Percentiles rank a stretch among this genome's conserved stretches.
phyloP scores from a whole-genome alignment of 2,797 vertebrate species.

The Fistularia commersonii region DNA sequence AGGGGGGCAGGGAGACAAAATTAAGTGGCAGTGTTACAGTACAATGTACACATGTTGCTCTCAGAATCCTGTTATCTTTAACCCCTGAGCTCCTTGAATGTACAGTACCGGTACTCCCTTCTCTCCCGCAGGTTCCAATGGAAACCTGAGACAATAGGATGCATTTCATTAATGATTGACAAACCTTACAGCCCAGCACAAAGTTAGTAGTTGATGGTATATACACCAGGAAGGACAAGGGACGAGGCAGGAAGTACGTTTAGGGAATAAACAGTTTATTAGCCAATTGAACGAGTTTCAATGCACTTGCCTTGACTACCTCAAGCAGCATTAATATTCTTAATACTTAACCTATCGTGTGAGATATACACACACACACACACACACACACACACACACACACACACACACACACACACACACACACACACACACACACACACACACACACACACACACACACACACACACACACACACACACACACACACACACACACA shows the following conservation, averaged over 20 bases:
- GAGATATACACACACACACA: no score
- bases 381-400: slow-evolving; percentile 10
- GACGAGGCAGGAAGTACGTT: slow-evolving; percentile 1
- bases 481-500: slow-evolving; percentile 12
- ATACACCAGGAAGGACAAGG: background rate
- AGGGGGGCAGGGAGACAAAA: slow-evolving; percentile 23
- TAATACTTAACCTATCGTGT: no score
- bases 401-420: no score
- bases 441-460: background rate
- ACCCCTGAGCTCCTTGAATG: slow-evolving; percentile 56
- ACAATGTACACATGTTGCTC: slow-evolving; percentile 41
- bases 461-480: no score
- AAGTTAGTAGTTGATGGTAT: slow-evolving; percentile 7
- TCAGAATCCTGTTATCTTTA: slow-evolving; percentile 67
- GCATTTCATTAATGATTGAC: slow-evolving; percentile 79
- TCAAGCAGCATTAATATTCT: no score
- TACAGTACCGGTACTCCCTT: slow-evolving; percentile 45
- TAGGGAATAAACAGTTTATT: background rate
- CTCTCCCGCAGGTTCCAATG: slow-evolving; percentile 54
- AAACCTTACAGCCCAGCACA: slow-evolving; percentile 33
- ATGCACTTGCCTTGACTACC: slow-evolving; percentile 2
- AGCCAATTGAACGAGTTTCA: slow-evolving; percentile 14
- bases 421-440: no score
- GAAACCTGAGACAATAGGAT: slow-evolving; percentile 67
- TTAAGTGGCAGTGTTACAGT: slow-evolving; percentile 56